Evolutionary conservation across 1,140 invertebrate genomes (phyloP).

Genomic region (Zaprionus camerounensis): DNA sequence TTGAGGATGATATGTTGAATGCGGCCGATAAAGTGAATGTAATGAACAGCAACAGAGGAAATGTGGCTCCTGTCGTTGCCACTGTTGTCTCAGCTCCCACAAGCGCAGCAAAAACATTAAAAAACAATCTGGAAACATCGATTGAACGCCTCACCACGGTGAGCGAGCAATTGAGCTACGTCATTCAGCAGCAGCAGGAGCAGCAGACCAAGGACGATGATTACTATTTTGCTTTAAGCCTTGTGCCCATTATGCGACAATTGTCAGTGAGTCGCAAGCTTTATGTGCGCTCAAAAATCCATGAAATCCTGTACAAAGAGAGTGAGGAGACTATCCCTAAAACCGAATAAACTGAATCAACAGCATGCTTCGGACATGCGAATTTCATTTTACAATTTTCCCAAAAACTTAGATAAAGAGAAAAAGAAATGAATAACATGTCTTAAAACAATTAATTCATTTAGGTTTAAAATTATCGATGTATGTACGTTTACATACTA

Average conservation of each 20-base stretch:
- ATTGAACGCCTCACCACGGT: slow-evolving; percentile 67
- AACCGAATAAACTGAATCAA: slow-evolving; percentile 24
- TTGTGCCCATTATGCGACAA: slow-evolving; percentile 67
- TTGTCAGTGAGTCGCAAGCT: slow-evolving; percentile 65
- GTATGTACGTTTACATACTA: slow-evolving; percentile 17
- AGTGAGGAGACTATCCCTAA: slow-evolving; percentile 46
- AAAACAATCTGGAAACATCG: slow-evolving; percentile 71
- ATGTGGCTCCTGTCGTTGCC: slow-evolving; percentile 42
- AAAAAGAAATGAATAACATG: slow-evolving; percentile 7
- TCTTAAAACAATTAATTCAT: slow-evolving; percentile 7
- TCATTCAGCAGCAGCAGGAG: slow-evolving; percentile 69
- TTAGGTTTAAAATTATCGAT: slow-evolving; percentile 18
- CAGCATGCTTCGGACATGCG: slow-evolving; percentile 2
- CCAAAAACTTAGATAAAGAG: slow-evolving; percentile 7
- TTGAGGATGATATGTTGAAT: slow-evolving; percentile 64
- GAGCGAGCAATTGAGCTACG: slow-evolving; percentile 65
- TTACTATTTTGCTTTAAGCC: slow-evolving; percentile 69
- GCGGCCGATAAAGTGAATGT: slow-evolving; percentile 53
- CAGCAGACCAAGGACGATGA: slow-evolving; percentile 66
- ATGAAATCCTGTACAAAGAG: slow-evolving; percentile 70
- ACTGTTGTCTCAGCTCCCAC: slow-evolving; percentile 53
- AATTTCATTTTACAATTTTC: slow-evolving; percentile 16
- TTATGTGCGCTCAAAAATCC: slow-evolving; percentile 71
- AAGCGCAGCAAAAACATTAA: slow-evolving; percentile 62
- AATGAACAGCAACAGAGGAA: slow-evolving; percentile 24